phyloP scores from a whole-genome alignment of 2,797 vertebrate genomes.

The Eupleurogrammus muticus region DNA sequence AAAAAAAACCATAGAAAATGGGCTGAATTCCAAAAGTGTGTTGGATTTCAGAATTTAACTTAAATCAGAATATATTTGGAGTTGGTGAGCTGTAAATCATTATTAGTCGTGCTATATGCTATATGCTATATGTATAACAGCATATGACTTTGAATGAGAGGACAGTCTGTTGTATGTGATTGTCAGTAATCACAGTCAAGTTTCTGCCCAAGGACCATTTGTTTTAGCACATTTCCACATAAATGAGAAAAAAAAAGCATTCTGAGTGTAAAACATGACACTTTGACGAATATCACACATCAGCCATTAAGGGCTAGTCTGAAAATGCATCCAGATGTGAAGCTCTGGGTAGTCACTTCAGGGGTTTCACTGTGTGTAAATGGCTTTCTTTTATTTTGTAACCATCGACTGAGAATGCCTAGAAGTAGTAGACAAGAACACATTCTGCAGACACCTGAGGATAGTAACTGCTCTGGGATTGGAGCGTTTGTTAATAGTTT shows the following conservation, averaged over 20 bases:
- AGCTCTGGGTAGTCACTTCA: conserved; percentile 3
- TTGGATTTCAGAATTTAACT: neutral
- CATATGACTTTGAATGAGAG: neutral
- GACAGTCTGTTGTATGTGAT: neutral
- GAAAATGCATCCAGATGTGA: conserved; percentile 60
- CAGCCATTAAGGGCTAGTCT: conserved; percentile 22
- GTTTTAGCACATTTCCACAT: neutral
- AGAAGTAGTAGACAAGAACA: neutral
- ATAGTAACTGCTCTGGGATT: neutral
- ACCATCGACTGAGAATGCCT: neutral
- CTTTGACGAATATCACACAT: conserved; percentile 46
- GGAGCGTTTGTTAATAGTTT: neutral
- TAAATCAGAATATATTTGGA: neutral
- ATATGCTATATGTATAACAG: too few species aligned
- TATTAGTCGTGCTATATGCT: too few species aligned
- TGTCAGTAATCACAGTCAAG: neutral
- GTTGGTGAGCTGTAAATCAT: too few species aligned
- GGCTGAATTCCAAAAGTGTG: neutral
- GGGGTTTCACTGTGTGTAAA: conserved; percentile 22
- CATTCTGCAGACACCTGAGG: neutral
- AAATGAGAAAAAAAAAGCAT: neutral
- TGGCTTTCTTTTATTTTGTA: conserved; percentile 11
- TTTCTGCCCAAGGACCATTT: conserved; percentile 1
- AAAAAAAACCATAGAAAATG: too few species aligned
- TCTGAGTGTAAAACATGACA: conserved; percentile 6